phyloP scores from a whole-genome alignment of 2,888 invertebrate genomes.

The Anoncus sp. region DNA sequence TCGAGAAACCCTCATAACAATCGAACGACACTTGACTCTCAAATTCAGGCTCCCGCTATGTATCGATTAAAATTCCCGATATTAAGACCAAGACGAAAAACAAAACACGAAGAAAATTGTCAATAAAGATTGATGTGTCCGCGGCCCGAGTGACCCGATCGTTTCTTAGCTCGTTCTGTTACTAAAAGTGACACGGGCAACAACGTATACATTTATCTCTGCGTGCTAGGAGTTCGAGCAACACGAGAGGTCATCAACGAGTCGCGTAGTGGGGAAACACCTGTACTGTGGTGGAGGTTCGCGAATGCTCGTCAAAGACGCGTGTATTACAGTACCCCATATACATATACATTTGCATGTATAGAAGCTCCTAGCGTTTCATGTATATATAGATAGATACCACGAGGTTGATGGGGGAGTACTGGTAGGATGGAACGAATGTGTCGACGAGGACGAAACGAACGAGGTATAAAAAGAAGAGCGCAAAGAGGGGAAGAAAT shows the following conservation, averaged over 20 bases:
- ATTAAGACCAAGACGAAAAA: neutral
- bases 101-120: neutral
- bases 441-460: slow-evolving; percentile 47
- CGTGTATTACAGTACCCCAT: neutral
- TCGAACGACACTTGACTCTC: slow-evolving; percentile 6
- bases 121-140: slow-evolving; percentile 1
- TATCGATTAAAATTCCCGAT: neutral
- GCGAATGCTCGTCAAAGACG: slow-evolving; percentile 52
- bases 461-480: slow-evolving; percentile 42
- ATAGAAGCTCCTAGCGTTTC: neutral
- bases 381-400: slow-evolving; percentile 7
- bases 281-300: slow-evolving; percentile 69
- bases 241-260: slow-evolving; percentile 81
- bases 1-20: slow-evolving; percentile 1
- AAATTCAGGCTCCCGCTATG: neutral
- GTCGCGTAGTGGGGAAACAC: slow-evolving; percentile 75
- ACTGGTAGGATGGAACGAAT: slow-evolving; percentile 41
- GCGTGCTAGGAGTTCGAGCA: slow-evolving; percentile 78
- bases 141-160: slow-evolving; percentile 59
- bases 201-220: slow-evolving; percentile 82
- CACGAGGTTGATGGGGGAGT: slow-evolving; percentile 48
- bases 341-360: neutral
- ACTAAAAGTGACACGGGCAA: slow-evolving; percentile 80
- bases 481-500: slow-evolving; percentile 40
- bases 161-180: slow-evolving; percentile 66